Conservation (phyloP, 2,888 invertebrate species). For the Furcula furcula region DNA sequence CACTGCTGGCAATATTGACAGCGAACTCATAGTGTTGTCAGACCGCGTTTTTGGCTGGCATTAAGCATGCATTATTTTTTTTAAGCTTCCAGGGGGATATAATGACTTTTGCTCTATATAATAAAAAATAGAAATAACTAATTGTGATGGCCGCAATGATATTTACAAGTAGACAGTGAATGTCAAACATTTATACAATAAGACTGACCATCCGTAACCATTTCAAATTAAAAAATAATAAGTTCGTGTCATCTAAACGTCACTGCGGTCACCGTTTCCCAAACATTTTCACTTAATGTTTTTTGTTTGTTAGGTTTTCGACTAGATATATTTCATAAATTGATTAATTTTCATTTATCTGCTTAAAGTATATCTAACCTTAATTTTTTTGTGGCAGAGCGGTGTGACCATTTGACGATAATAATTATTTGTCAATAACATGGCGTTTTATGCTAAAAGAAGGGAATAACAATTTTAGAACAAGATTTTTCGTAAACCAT, state of each 20-base stretch:
- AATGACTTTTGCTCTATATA: conserved; percentile 33
- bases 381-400: conserved; percentile 47
- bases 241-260: background rate
- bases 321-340: conserved; percentile 1
- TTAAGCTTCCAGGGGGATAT: conserved; percentile 21
- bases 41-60: conserved; percentile 7
- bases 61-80: conserved; percentile 31
- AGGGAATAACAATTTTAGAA: background rate
- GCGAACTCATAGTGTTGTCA: conserved; percentile 13
- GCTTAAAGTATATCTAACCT: conserved; percentile 71
- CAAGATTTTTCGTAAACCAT: too few species aligned
- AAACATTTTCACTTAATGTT: conserved; percentile 2
- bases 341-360: conserved; percentile 33
- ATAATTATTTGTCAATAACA: background rate
- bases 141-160: conserved; percentile 5
- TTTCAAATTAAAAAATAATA: too few species aligned
- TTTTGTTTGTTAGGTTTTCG: conserved; percentile 10
- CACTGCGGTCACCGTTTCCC: conserved; percentile 14
- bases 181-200: background rate
- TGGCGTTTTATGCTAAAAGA: background rate
- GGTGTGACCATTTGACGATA: conserved; percentile 58
- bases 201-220: too few species aligned
- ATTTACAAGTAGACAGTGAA: conserved; percentile 1
- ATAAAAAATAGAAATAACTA: conserved; percentile 19
- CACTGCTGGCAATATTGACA: conserved; percentile 19